Evolutionary conservation across 92 coral and sea anemone genomes (phyloP), one percentile per base, ranked within the genome.

Genomic region (Virgularia gustaviana): DNA sequence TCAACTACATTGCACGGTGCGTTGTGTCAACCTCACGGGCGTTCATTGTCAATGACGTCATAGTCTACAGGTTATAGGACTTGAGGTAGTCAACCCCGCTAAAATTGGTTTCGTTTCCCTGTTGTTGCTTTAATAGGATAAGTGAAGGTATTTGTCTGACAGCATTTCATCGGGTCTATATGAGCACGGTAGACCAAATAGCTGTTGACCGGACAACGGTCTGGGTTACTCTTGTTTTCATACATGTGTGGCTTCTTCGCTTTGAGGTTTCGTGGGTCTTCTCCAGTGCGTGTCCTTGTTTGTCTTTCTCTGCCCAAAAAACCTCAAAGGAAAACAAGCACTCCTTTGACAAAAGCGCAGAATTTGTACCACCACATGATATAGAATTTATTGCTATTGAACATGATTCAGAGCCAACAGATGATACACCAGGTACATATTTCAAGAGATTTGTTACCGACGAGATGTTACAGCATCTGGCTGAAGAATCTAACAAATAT

Each of bases 111-210:
- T n/a, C n/a, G n/a, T n/a, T n/a, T n/a, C n/a, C n/a, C n/a, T n/a
- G n/a, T n/a, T n/a, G n/a, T n/a, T n/a, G n/a, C n/a, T n/a, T n/a
- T n/a, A n/a, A n/a, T n/a, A n/a, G n/a, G n/a, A n/a, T n/a, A n/a
- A n/a, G n/a, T n/a, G n/a, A n/a, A n/a, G n/a, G n/a, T n/a, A 57
- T 24, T 57, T 22, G 39, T 57, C n/a, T 57, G 38, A 37, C 65
- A 57, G 3, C 65, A 57, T 57, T 62, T 57, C 71, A 34, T 65
- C 53, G 47, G 86, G 83, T 65, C 83, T n/a, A n/a, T 72, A 29
- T 77, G 71, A 44, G 74, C 75, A 78, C 58, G 79, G 67, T 86
- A 82, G 19, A 61, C 79, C 62, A 81, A 43, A 54, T 85, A 85
- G 39, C 79, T 42, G 30, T 6, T 68, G 56, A 77, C 86, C 1